Evolutionary conservation across 2,797 vertebrate species (phyloP).

Genomic region (Neoniphon sammara): DNA sequence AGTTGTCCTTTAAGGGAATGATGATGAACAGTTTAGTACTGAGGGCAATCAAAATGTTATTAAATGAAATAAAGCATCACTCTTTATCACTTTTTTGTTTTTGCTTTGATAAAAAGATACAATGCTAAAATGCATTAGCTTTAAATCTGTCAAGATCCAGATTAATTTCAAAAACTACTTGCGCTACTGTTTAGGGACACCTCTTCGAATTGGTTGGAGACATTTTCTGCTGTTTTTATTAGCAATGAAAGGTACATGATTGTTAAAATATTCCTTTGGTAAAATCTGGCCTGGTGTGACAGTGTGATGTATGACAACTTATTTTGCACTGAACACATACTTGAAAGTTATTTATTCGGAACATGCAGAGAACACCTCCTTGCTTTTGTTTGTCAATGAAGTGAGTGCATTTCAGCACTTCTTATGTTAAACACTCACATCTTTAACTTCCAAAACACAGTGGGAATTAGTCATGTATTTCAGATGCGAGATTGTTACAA

Average conservation of each 20-base stretch:
- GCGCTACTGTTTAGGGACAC: conserved; percentile 16
- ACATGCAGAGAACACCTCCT: conserved; percentile 13
- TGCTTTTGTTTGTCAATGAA: conserved; percentile 24
- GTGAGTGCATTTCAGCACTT: conserved; percentile 35
- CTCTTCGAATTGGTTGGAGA: conserved; percentile 14
- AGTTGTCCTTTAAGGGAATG: conserved; percentile 14
- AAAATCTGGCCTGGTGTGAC: neutral
- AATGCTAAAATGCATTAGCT: conserved; percentile 37
- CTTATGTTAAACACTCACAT: conserved; percentile 39
- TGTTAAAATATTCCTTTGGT: neutral
- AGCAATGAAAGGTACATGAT: conserved; percentile 4
- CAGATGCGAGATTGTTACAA: conserved; percentile 41
- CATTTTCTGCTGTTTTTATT: conserved; percentile 30
- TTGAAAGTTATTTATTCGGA: conserved; percentile 38
- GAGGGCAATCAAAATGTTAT: conserved; percentile 30
- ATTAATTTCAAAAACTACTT: conserved; percentile 16
- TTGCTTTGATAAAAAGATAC: conserved; percentile 39
- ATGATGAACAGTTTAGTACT: conserved; percentile 35
- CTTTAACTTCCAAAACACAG: conserved; percentile 27
- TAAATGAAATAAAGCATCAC: conserved; percentile 23
- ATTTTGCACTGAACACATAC: conserved; percentile 21
- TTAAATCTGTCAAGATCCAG: conserved; percentile 32
- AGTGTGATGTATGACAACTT: conserved; percentile 4
- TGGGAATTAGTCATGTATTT: conserved; percentile 33
- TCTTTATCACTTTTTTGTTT: conserved; percentile 49